Conservation (phyloP, 1,140 invertebrate genomes). For the Helicoverpa armigera region DNA sequence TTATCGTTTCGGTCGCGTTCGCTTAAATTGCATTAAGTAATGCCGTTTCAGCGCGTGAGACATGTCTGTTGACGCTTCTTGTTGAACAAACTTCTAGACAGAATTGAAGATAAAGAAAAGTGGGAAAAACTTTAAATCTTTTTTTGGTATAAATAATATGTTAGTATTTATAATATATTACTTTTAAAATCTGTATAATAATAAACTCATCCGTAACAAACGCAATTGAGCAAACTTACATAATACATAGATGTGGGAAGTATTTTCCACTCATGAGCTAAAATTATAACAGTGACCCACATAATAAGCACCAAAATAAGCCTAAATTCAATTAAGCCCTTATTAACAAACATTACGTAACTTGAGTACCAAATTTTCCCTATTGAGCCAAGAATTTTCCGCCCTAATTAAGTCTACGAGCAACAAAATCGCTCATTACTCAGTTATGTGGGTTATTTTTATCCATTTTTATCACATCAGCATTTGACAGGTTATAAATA, state of each 20-base stretch:
- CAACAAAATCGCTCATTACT: constrained; percentile 1
- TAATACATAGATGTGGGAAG: too few relatives aligned
- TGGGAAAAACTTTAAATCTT: not conserved
- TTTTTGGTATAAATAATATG: not conserved
- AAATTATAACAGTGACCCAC: too few relatives aligned
- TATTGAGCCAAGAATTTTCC: constrained; percentile 13
- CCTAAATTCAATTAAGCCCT: not conserved
- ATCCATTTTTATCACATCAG: constrained; percentile 30
- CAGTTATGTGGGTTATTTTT: not conserved
- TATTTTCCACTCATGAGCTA: too few relatives aligned
- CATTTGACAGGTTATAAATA: not conserved
- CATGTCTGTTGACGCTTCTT: not conserved
- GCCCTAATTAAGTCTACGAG: not conserved
- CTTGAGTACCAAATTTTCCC: not conserved
- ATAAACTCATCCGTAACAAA: too few relatives aligned
- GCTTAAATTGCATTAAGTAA: constrained; percentile 20
- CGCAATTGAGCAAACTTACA: too few relatives aligned
- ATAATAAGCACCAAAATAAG: not conserved
- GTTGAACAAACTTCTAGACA: not conserved
- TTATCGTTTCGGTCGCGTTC: constrained; percentile 44
- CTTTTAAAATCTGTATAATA: too few relatives aligned
- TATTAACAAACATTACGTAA: constrained; percentile 1
- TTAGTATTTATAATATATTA: too few relatives aligned
- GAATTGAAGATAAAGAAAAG: too few relatives aligned
- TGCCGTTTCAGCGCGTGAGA: not conserved